phyloP scores from a whole-genome alignment of 1,140 invertebrate genomes.

The Eurosta solidaginis region DNA sequence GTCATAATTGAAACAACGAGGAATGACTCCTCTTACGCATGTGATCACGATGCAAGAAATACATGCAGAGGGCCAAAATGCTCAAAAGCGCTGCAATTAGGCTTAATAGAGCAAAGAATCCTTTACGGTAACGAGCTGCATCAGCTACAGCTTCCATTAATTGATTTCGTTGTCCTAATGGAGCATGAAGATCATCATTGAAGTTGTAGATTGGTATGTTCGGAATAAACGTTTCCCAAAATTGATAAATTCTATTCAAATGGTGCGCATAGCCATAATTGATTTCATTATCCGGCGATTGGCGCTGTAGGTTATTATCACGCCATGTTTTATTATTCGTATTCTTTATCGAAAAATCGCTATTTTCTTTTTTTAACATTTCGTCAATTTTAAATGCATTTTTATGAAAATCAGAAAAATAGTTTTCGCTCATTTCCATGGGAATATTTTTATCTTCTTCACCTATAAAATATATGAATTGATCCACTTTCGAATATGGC shows the following conservation, averaged over 20 bases:
- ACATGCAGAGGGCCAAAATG: slow-evolving; percentile 51
- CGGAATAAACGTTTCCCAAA: slow-evolving; percentile 53
- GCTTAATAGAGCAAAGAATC: slow-evolving; percentile 53
- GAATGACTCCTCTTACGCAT: slow-evolving; percentile 4
- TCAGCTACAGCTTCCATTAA: slow-evolving; percentile 49
- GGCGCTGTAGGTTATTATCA: slow-evolving; percentile 34
- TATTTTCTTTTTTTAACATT: slow-evolving; percentile 37
- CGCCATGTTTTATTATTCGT: slow-evolving; percentile 39
- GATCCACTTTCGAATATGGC: slow-evolving; percentile 63
- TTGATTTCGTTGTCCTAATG: slow-evolving; percentile 42
- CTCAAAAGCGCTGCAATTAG: slow-evolving; percentile 50
- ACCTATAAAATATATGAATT: slow-evolving; percentile 60
- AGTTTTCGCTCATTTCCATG: neutral
- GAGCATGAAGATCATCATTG: slow-evolving; percentile 5
- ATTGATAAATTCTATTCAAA: slow-evolving; percentile 47
- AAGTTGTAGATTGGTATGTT: slow-evolving; percentile 19
- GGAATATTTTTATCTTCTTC: slow-evolving; percentile 36
- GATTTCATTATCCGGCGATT: slow-evolving; percentile 37
- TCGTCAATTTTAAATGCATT: slow-evolving; percentile 38
- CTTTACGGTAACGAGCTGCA: slow-evolving; percentile 54
- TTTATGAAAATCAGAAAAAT: slow-evolving; percentile 3
- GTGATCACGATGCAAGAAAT: slow-evolving; percentile 47
- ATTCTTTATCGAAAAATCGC: slow-evolving; percentile 33
- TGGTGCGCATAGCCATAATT: slow-evolving; percentile 49
- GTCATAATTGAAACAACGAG: slow-evolving; percentile 52